Evolutionary conservation across 30 jellyfish, hydroid and myxozoan species (phyloP), one percentile per base, ranked within the genome.

Genomic region (Mastigias papua): DNA sequence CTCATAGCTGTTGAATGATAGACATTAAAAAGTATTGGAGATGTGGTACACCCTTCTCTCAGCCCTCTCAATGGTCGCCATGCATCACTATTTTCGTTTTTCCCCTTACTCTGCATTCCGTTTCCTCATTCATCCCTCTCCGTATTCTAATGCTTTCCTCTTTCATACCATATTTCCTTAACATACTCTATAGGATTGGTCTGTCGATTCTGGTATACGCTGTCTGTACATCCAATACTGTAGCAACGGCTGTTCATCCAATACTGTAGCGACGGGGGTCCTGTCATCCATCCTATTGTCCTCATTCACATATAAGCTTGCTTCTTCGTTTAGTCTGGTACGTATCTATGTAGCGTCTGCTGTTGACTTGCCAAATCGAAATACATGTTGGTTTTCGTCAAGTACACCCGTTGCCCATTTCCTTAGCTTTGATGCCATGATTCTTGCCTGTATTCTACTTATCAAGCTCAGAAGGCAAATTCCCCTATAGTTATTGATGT

Each of bases 401-500:
- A 42, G 54, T 42, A 42, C 54, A 42, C 54, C 54, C 54, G 13
- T 15, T 42, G 54, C 54, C 54, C 54, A 42, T 42, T 42, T 42
- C 54, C 13, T 42, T 42, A 42, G 13, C 0, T 42, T 42, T 42
- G 54, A 42, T 42, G 54, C 7, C 54, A 42, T 42, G 54, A 42
- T 42, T 42, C 54, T 42, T 15, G 54, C 54, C 54, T 4, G 54
- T 42, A 15, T 42, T 42, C 54, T 42, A 42, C 54, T 42, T 42
- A 15, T 15, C 54, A 42, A 10, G 20, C 57, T 29, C 9, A 68
- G 79, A 68, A 68, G 61, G 57, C 50, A 29, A 29, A 68, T 23
- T 25, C 79, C 61, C 58, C 79, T 68, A 6, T 34, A 68, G 58
- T 34, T 68, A 20, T 68, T 68, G 58, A 16, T 29, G 79, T 68